Evolutionary conservation across 1,140 invertebrate genomes (phyloP).

Genomic region (Ctenoplectra terminalis): DNA sequence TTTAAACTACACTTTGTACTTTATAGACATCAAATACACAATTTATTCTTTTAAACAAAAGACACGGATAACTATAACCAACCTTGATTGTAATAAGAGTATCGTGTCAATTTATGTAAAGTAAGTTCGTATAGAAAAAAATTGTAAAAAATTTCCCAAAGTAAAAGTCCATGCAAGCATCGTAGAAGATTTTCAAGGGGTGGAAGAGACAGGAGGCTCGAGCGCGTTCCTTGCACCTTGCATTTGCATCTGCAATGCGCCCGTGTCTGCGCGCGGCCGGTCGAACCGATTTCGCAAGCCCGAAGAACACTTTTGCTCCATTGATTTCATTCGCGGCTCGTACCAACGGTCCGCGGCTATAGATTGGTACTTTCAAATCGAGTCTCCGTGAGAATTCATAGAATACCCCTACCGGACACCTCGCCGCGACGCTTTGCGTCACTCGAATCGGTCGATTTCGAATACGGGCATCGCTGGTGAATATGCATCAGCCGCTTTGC

Average conservation of each 20-base stretch:
- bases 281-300: constrained; percentile 62
- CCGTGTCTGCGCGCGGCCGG: constrained; percentile 29
- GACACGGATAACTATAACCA: no score
- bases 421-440: constrained; percentile 34
- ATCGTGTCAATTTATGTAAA: no score
- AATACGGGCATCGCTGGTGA: constrained; percentile 31
- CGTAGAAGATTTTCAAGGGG: neutral
- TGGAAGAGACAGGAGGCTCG: neutral
- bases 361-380: constrained; percentile 66
- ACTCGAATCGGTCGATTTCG: constrained; percentile 20
- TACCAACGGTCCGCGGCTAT: constrained; percentile 9
- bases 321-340: constrained; percentile 52
- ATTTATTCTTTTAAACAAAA: no score
- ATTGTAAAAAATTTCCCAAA: no score
- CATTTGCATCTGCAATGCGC: constrained; percentile 53
- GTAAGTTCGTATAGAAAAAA: no score
- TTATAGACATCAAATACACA: no score
- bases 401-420: constrained; percentile 61
- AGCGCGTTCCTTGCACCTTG: constrained; percentile 31
- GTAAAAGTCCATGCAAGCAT: neutral
- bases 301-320: constrained; percentile 64
- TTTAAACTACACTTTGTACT: no score
- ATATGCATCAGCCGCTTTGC: constrained; percentile 56
- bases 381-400: constrained; percentile 66
- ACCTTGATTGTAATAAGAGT: no score